These are phyloP conservation scores for Tuberolachnus salignus DNA, from an alignment of 2,888 invertebrate species.

Conservation along the genomic window DNA sequence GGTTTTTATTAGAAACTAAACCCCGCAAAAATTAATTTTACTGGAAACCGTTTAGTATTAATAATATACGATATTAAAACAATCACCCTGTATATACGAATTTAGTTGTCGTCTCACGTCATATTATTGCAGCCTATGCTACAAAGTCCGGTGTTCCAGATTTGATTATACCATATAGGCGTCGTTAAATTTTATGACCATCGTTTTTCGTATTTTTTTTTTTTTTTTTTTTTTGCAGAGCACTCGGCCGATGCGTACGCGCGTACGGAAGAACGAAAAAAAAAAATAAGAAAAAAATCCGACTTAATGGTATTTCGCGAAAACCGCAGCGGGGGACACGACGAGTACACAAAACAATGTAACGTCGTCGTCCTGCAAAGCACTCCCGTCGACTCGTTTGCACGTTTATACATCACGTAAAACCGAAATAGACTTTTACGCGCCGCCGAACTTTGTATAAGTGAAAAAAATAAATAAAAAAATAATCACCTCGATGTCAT, in stretches of 20 bases:
- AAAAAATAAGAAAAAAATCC: neutral
- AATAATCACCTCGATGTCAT: no score
- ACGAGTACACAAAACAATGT: no score
- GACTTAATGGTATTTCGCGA: slow-evolving; percentile 12
- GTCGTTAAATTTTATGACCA: slow-evolving; percentile 33
- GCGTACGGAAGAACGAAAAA: neutral
- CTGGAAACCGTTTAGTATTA: no score
- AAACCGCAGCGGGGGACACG: neutral
- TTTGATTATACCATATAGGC: slow-evolving; percentile 7
- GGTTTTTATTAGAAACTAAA: no score
- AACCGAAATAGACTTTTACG: neutral
- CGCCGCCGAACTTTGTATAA: no score
- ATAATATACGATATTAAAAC: no score
- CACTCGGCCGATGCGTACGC: neutral
- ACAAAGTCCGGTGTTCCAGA: slow-evolving; percentile 8
- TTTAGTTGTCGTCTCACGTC: neutral
- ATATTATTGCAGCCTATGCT: no score
- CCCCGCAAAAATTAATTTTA: no score
- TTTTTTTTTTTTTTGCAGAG: no score
- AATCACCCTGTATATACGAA: neutral
- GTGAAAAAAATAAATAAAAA: neutral
- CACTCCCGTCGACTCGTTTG: no score
- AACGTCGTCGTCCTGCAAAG: no score
- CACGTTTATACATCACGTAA: neutral
- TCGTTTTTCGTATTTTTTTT: neutral